phyloP scores from a whole-genome alignment of 2,797 vertebrate genomes.

The Adelosebastes latens region DNA sequence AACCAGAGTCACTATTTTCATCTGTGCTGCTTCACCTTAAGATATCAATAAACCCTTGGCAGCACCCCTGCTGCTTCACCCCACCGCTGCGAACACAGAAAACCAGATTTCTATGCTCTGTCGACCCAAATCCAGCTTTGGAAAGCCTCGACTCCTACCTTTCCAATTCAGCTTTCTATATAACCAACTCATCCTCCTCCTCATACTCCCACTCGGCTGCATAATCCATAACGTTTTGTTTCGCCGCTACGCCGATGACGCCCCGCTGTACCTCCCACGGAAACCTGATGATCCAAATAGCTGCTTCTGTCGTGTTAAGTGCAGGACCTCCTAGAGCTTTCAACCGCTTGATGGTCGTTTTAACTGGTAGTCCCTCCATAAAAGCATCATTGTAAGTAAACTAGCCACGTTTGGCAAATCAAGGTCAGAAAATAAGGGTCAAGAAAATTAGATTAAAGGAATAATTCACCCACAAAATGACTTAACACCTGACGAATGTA shows the following conservation, averaged over 20 bases:
- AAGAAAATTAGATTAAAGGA: background rate
- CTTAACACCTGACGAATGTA: background rate
- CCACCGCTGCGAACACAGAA: conserved; percentile 41
- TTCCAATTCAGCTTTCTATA: conserved; percentile 72
- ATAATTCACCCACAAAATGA: too few species aligned
- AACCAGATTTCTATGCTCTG: conserved; percentile 68
- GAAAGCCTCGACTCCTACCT: conserved; percentile 74
- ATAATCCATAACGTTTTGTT: conserved; percentile 71
- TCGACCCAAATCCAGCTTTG: conserved; percentile 76
- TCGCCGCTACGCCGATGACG: conserved; percentile 57
- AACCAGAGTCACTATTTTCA: conserved; percentile 53
- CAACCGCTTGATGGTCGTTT: background rate
- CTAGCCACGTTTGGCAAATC: background rate
- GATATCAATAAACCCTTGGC: conserved; percentile 75
- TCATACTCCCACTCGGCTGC: conserved; percentile 64
- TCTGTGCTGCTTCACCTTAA: conserved; percentile 63
- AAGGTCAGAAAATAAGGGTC: background rate
- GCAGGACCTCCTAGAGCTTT: conserved; percentile 25
- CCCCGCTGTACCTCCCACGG: conserved; percentile 58
- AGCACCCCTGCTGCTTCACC: conserved; percentile 58
- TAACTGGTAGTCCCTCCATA: background rate
- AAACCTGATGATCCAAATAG: conserved; percentile 51
- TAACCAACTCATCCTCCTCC: conserved; percentile 74
- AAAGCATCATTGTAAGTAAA: background rate
- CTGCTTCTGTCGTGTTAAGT: conserved; percentile 12